Evolutionary conservation across 2,888 invertebrate species (phyloP).

Genomic region (Leptogaster cylindrica): DNA sequence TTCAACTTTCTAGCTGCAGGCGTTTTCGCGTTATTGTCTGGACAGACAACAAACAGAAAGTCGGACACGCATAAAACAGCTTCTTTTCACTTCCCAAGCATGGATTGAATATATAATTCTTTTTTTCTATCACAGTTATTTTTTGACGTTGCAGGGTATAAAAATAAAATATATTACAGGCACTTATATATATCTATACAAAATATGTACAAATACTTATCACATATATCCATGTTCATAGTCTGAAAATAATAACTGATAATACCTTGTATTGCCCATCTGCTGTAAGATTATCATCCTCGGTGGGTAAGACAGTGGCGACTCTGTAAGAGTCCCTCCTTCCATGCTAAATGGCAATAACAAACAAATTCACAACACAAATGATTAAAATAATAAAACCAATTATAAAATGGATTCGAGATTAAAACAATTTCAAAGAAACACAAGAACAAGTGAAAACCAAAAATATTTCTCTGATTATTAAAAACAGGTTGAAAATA

Average conservation of each 20-base stretch:
- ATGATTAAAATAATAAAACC: constrained; percentile 48
- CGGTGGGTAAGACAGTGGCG: constrained; percentile 89
- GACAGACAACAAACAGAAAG: no score
- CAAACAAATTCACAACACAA: constrained; percentile 45
- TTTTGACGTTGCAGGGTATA: no score
- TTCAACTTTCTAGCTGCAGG: no score
- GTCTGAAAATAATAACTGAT: constrained; percentile 5
- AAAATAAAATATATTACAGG: no score
- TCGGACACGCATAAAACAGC: no score
- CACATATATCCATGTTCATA: not conserved
- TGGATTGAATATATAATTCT: no score
- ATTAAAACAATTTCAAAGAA: constrained; percentile 24
- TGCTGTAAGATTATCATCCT: constrained; percentile 95
- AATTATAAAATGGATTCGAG: constrained; percentile 32
- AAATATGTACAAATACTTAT: not conserved
- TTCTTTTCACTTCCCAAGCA: no score
- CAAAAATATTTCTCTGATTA: not conserved
- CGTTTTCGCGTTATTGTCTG: no score
- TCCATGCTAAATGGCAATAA: constrained; percentile 77
- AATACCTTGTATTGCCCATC: constrained; percentile 90
- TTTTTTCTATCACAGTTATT: no score
- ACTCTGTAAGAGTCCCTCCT: constrained; percentile 97
- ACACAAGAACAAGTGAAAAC: constrained; percentile 30
- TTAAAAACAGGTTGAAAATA: no score
- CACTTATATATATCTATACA: no score